Base-by-base conservation (phyloP, 2,113 vertebrate species). In the Oncorhynchus kisutch region DNA sequence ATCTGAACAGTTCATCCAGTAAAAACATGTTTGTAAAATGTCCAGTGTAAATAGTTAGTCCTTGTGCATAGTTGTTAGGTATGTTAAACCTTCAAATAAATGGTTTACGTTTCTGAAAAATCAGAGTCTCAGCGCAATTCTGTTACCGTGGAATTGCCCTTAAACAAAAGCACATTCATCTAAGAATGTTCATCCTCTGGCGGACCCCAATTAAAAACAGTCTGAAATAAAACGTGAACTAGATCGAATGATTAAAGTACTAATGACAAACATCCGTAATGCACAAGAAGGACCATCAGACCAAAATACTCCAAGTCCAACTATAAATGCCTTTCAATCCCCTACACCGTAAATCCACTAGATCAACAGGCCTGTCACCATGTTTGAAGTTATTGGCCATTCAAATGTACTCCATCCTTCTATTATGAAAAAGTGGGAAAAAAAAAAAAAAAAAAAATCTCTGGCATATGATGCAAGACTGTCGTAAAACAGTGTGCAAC, bases 201-300 rank as follows among this genome's bases (percentile, higher is more conserved):
- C 66, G 24, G 6, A 4, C 3, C 64, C 25, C 68, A 75, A 54
- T 67, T 31, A 74, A 31, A 67, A 75, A 68, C 49, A 75, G 66
- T 29, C 65, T 24, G 13, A 22, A 25, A 49, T 20, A 6, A 45
- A 70, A 70, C 16, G 25, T 9, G 13, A 68, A 68, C 6, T 4
- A 20, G 18, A 39, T 34, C 7, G 16, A 13, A 68, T 1, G 29
- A 39, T 31, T 11, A 14, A 25, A 66, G 4, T 66, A 11, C 22
- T 13, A 27, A 27, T 66, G 22, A 66, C 64, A 66, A 66, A 6
- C 20, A n/a, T 60, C n/a, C 59, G 6, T 22, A 60, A 29, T 51
- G 25, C 8, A 74, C 51, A 14, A 66, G 59, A 60, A 60, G 20
- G n/a, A 60, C 59, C 59, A 22, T 14, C 18, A 22, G 59, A 8